A percentile compares a stretch with the other conserved stretches of the same genome.
phyloP scores from a whole-genome alignment of 2,113 vertebrate species.

The Ceyx cyanopectus region DNA sequence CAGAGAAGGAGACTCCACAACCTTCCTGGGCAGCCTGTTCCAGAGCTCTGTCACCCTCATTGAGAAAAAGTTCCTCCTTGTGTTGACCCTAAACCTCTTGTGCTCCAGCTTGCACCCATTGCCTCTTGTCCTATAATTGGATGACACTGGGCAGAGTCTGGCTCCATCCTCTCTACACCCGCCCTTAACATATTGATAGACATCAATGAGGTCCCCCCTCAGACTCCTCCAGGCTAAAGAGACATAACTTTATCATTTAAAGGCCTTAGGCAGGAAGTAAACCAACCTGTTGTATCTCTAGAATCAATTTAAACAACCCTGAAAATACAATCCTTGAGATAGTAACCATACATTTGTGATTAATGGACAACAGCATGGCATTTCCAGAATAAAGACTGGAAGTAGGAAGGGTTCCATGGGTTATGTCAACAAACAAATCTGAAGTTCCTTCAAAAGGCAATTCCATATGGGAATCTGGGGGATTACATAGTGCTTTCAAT shows the following conservation, averaged over 20 bases:
- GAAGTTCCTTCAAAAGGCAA: neutral
- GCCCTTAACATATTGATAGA: too few relatives aligned
- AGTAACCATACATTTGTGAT: neutral
- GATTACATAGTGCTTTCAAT: accelerated
- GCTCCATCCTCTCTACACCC: too few relatives aligned
- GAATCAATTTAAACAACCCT: neutral
- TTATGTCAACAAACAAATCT: neutral
- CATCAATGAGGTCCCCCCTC: too few relatives aligned
- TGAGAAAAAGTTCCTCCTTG: too few relatives aligned
- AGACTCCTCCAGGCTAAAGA: too few relatives aligned
- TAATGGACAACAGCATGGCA: accelerated
- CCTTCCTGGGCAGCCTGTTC: too few relatives aligned
- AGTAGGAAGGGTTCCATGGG: neutral
- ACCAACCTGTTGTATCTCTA: neutral
- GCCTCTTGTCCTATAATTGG: too few relatives aligned
- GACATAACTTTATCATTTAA: neutral
- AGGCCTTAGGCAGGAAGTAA: neutral
- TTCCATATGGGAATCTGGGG: neutral
- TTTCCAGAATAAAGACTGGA: neutral
- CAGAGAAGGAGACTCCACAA: too few relatives aligned
- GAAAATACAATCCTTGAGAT: neutral
- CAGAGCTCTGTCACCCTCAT: too few relatives aligned
- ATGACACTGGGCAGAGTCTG: too few relatives aligned
- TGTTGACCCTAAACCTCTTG: too few relatives aligned
- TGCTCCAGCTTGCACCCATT: too few relatives aligned